Evolutionary conservation across 2,888 invertebrate species (phyloP), one percentile per base, ranked within the genome.

Genomic region (Phlogophora meticulosa): DNA sequence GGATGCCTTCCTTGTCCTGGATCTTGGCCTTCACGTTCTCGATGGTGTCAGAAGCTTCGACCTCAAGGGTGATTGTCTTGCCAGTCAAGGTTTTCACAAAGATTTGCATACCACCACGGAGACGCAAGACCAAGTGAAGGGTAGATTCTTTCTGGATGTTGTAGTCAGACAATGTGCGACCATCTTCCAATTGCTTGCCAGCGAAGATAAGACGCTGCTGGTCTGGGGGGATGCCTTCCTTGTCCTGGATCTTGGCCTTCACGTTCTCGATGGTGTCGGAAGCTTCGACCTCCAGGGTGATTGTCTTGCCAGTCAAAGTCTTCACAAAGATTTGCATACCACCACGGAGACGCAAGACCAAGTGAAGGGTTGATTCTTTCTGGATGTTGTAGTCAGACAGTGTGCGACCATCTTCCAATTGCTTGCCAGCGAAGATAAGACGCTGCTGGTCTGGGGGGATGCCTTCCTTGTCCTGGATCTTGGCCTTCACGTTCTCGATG

Each of bases 1-100:
- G 92, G 2, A 92, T 92, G 0, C 92, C 92, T 43, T 90, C 93
- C 22, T 93, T 93, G 51, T 93, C 93, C 24, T 93, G 93, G 2
- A 93, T 93, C 34, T 93, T 93, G 0, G 93, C 93, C 5, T 93
- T 93, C 0, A 93, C 93, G 85, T 93, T 93, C 13, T 93, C 93
- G 20, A 93, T 93, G 0, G 93, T 93, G 36, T 93, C 93, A 0
- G 93, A 92, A 0, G 93, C 61, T 9, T 93, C 93, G 0, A 92
- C 92, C 2, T 92, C 92, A 0, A 92, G 63, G 0, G 92, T 92
- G 4, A 92, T 92, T 0, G 92, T 92, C 5, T 92, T 92, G 0
- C 92, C 92, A 4, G 92, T 92, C 0, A 92, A 62, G 0, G 92
- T 92, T 22, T 92, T 92, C 0, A 92, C 92, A 42, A 92, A 92